Evolutionary conservation across 2,113 vertebrate species (phyloP).

Genomic region (Gopherus evgoodei): DNA sequence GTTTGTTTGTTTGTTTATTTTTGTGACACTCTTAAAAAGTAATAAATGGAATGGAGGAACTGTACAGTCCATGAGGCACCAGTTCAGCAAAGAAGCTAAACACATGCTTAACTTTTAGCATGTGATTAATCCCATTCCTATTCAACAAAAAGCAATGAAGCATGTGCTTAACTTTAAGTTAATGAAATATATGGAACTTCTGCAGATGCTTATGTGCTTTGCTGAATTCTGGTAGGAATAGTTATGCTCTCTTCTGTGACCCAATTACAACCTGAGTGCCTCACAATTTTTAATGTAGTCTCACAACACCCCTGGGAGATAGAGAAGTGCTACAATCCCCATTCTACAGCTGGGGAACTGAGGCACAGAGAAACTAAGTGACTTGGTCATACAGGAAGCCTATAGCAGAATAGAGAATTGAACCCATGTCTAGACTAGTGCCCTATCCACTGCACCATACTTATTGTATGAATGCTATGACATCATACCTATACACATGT

Average conservation of each 20-base stretch:
- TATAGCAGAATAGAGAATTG: background rate
- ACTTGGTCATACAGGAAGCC: background rate
- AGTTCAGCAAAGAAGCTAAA: slow-evolving; percentile 7
- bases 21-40: background rate
- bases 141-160: background rate
- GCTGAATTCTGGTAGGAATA: background rate
- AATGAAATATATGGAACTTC: background rate
- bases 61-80: background rate
- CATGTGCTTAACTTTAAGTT: background rate
- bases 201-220: background rate
- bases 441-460: background rate
- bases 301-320: no score
- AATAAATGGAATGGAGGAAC: background rate
- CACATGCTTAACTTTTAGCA: background rate
- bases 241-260: background rate
- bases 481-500: no score
- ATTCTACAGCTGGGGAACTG: no score
- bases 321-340: no score
- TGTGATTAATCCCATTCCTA: background rate
- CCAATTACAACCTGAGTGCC: no score
- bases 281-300: no score
- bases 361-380: no score
- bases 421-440: background rate
- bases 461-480: background rate
- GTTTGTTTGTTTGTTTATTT: background rate